These are phyloP conservation scores for Pseudanteris insignis DNA, from an alignment of 2,888 invertebrate species.

Conservation along the genomic window DNA sequence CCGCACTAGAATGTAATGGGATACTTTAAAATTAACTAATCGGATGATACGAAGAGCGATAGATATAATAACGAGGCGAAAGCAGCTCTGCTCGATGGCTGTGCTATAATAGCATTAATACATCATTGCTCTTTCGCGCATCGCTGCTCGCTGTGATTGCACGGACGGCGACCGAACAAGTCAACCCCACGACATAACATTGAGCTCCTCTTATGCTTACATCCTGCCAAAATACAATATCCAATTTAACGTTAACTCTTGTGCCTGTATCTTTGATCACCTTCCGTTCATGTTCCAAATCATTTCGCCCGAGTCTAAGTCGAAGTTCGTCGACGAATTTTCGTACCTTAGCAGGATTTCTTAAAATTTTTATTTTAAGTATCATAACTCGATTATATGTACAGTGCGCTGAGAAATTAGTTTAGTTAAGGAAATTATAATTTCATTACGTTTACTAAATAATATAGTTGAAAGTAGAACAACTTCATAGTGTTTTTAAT, in stretches of 20 bases:
- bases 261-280: too few relatives aligned
- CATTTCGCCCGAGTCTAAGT: too few relatives aligned
- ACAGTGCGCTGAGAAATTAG: too few relatives aligned
- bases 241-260: slow-evolving; percentile 6
- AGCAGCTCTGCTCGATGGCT: slow-evolving; percentile 50
- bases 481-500: too few relatives aligned
- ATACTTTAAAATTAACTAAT: slow-evolving; percentile 53
- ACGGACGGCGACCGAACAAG: slow-evolving; percentile 30
- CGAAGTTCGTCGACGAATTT: too few relatives aligned
- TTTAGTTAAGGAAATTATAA: too few relatives aligned
- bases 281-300: too few relatives aligned
- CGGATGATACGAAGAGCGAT: slow-evolving; percentile 52
- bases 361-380: too few relatives aligned
- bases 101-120: slow-evolving; percentile 62
- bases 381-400: too few relatives aligned
- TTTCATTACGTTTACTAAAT: too few relatives aligned
- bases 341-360: too few relatives aligned
- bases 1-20: slow-evolving; percentile 2
- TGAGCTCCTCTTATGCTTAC: slow-evolving; percentile 28
- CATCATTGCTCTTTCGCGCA: slow-evolving; percentile 59
- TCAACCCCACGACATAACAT: slow-evolving; percentile 29
- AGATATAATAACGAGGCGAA: slow-evolving; percentile 54
- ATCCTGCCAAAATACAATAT: slow-evolving; percentile 13
- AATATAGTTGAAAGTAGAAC: too few relatives aligned
- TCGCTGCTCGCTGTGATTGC: slow-evolving; percentile 58